Evolutionary conservation across 1,140 invertebrate species (phyloP), one percentile per base, ranked within the genome.

Genomic region (Sweltsa coloradensis): DNA sequence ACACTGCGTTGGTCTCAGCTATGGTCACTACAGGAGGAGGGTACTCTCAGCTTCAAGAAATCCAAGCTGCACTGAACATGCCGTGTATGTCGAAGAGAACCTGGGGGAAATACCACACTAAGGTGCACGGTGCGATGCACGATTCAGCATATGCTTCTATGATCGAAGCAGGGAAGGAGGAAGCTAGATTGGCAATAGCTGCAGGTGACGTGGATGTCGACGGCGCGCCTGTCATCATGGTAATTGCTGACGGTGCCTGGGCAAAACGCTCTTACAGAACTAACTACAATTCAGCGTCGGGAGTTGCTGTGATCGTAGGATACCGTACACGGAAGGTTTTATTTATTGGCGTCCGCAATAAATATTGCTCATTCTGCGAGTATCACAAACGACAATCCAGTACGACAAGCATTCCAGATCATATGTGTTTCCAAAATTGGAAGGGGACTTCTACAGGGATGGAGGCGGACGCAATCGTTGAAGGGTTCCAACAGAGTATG

Each of bases 171-270:
- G 43, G 25, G 27, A 22, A 45, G 19, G 25, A 45, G 29, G 43
- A 45, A 29, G 43, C 43, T 29, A n/a, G 34, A n/a, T 13, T 18
- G 16, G 43, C 43, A 36, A 45, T 45, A 16, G 29, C 29, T 16
- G 34, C 14, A n/a, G 43, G 19, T 13, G 52, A 64, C 25, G 46
- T 65, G 29, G 53, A 62, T 50, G 51, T 55, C 22, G 55, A 62
- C 18, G 63, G 60, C 40, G 44, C 57, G 27, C 61, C 62, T 3
- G 51, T 53, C 25, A 58, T 66, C 21, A 54, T 52, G 13, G 62
- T 64, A 16, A 51, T 59, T 31, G 54, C 53, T 22, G 63, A 66
- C 47, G 62, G 60, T 7, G 46, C 36, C 31, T 64, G 58, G 58
- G 34, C 45, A 9, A 63, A 65, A 49, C 42, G 62, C 41, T 62